Evolutionary conservation across 1,140 invertebrate genomes (phyloP).

Genomic region (Scaptomyza montana): DNA sequence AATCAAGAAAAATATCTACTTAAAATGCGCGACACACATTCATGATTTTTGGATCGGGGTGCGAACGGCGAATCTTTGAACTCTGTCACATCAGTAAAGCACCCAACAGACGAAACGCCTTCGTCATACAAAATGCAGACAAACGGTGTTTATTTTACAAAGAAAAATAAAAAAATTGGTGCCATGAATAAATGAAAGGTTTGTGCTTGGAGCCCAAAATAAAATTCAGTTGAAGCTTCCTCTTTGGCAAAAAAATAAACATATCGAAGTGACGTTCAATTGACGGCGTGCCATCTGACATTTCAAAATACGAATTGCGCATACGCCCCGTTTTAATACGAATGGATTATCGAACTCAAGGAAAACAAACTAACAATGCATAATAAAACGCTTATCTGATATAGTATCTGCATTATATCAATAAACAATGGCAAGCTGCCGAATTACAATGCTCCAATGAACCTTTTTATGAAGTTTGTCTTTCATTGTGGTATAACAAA

Average conservation of each 20-base stretch:
- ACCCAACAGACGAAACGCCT: constrained; percentile 19
- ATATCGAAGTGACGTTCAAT: neutral
- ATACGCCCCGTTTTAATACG: constrained; percentile 43
- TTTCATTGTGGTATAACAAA: constrained; percentile 9
- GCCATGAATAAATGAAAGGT: constrained; percentile 57
- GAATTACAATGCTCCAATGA: constrained; percentile 68
- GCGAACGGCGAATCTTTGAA: constrained; percentile 66
- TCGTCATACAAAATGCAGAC: constrained; percentile 27
- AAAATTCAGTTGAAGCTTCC: constrained; percentile 16
- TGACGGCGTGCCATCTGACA: constrained; percentile 24
- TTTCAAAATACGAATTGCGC: constrained; percentile 38
- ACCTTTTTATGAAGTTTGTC: constrained; percentile 41
- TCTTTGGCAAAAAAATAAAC: constrained; percentile 9
- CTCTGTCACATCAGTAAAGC: constrained; percentile 14
- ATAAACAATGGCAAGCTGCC: constrained; percentile 39
- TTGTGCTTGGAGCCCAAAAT: constrained; percentile 9
- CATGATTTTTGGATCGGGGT: constrained; percentile 48
- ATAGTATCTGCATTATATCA: constrained; percentile 24
- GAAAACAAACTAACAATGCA: constrained; percentile 60
- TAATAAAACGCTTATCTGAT: constrained; percentile 44
- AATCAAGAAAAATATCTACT: constrained; percentile 55
- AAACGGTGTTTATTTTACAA: constrained; percentile 7
- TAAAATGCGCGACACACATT: constrained; percentile 75
- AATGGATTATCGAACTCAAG: constrained; percentile 23
- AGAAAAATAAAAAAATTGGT: constrained; percentile 30